Evolutionary conservation across 2,797 vertebrate species (phyloP), one percentile per base, ranked within the genome.

Genomic region (Typhlichthys subterraneus): DNA sequence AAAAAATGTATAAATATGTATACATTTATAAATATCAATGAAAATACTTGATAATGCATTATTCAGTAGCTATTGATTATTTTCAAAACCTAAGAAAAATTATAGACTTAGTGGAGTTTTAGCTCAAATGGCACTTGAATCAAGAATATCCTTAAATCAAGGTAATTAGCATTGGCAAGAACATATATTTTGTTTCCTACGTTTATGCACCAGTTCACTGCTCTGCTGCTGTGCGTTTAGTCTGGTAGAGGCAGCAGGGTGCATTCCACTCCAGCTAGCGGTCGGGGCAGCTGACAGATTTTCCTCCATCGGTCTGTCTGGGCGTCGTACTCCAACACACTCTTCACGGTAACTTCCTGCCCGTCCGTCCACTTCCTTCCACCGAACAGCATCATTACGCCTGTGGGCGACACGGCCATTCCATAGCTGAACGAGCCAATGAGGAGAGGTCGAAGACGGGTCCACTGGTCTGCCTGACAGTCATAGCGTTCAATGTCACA

Each of bases 401-500:
- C 95, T 0, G 92, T 91, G 0, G 93, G 83, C 59, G 86, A 90
- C 0, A 91, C 80, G n/a, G 86, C 84, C 85, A 97, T 88, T 17
- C 97, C 96, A 0, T 99, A 99, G 86, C 91, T 92, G 83, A 95
- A 98, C 1, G 96, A 91, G 53, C 96, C 96, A 0, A 89, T 93
- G 31, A 91, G 77, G 31, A 96, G 86, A 0, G 96, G 96, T 29
- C 89, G 90, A 31, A 99, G 85, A 48, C 94, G 93, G 1, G 93
- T 97, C 97, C 97, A 99, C 53, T 93, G 92, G 73, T 97, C 93
- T 0, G 83, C 73, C 14, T 50, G 63, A 0, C 94, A 85, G 53
- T 97, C 90, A 0, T 97, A 98, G 54, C 89, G 88, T 79, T 99
- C 97, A 1, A 99, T 97, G 69, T 99, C 96, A 2, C 95, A 96